Conservation (phyloP, 1,140 invertebrate species). For the Orchestia grillus region DNA sequence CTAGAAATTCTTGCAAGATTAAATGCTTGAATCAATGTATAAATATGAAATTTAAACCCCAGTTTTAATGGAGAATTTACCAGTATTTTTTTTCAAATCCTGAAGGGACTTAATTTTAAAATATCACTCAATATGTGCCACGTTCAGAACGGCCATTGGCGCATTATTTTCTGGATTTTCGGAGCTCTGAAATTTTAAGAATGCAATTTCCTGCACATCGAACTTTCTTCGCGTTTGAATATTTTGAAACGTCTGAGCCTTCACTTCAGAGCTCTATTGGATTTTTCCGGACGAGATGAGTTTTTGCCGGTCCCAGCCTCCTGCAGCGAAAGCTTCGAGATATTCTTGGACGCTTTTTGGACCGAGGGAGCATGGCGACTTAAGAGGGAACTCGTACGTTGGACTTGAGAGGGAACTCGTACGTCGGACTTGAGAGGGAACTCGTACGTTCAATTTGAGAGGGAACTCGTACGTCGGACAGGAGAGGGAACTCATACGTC, state of each 20-base stretch:
- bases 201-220: conserved; percentile 4
- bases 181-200: not conserved
- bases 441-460: not conserved
- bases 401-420: not conserved
- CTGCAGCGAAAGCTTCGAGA: not conserved
- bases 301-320: not conserved
- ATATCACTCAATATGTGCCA: not conserved
- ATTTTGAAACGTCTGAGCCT: not conserved
- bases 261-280: conserved; percentile 16
- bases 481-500: no score
- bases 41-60: no score
- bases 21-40: not conserved
- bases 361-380: not conserved
- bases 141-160: not conserved
- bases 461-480: not conserved
- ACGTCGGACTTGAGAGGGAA: not conserved
- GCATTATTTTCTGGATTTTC: not conserved
- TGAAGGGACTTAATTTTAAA: not conserved
- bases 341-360: not conserved
- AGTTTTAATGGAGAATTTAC: no score
- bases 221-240: not conserved
- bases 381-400: not conserved
- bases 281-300: conserved; percentile 50
- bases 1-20: not conserved
- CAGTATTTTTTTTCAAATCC: no score